A percentile compares a stretch with the other conserved stretches of the same genome.
Evolutionary conservation across 2,888 invertebrate genomes (phyloP).

Genomic region (Cepaea hortensis): DNA sequence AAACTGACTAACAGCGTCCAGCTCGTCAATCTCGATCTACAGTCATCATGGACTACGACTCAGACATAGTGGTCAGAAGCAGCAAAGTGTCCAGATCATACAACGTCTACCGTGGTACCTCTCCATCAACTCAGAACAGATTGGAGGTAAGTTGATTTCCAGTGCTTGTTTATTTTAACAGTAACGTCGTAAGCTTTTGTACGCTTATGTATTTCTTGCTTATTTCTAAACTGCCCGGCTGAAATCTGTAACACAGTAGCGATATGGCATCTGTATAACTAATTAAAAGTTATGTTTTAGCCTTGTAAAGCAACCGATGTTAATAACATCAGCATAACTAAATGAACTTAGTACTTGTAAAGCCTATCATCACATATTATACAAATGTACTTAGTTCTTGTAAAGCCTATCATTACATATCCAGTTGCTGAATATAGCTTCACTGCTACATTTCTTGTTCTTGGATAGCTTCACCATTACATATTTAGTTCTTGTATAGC

Average conservation of each 20-base stretch:
- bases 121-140: conserved; percentile 74
- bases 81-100: conserved; percentile 63
- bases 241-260: not conserved
- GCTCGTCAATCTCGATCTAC: conserved; percentile 5
- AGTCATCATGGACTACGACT: conserved; percentile 54
- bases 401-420: too few relatives aligned
- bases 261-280: too few relatives aligned
- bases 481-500: too few relatives aligned
- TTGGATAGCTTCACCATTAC: too few relatives aligned
- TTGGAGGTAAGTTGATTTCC: conserved; percentile 70
- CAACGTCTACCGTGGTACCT: conserved; percentile 76
- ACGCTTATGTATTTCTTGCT: not conserved
- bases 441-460: too few relatives aligned
- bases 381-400: too few relatives aligned
- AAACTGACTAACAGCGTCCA: not conserved
- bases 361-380: too few relatives aligned
- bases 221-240: not conserved
- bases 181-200: not conserved
- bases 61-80: conserved; percentile 57
- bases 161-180: not conserved
- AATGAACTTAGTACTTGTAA: too few relatives aligned
- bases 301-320: too few relatives aligned
- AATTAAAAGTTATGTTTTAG: too few relatives aligned
- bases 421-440: too few relatives aligned
- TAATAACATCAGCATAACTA: too few relatives aligned